These are phyloP conservation scores for Taurulus bubalis DNA, from an alignment of 2,113 vertebrate species.

Conservation along the genomic window DNA sequence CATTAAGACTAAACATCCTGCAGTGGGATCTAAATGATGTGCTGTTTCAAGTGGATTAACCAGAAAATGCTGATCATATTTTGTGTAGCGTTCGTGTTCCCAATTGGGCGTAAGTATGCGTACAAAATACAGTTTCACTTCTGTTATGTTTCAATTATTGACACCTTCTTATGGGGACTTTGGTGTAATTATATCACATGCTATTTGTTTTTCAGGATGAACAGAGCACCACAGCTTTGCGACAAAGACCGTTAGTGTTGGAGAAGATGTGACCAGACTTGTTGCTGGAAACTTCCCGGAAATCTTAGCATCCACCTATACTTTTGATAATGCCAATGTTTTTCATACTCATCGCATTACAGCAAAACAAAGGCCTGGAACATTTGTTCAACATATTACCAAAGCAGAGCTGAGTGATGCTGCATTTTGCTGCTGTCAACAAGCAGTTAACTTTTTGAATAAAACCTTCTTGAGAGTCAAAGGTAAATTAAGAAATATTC, in stretches of 20 bases:
- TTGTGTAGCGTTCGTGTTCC: neutral
- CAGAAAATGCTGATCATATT: conserved; percentile 24
- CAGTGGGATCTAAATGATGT: neutral
- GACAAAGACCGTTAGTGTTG: conserved; percentile 24
- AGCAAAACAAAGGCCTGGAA: conserved; percentile 20
- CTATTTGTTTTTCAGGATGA: conserved; percentile 29
- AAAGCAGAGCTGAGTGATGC: conserved; percentile 28
- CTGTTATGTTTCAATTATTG: neutral
- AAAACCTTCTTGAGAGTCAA: conserved; percentile 22
- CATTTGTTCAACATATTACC: conserved; percentile 39
- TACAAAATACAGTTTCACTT: neutral
- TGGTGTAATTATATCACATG: neutral
- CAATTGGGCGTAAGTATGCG: conserved; percentile 6
- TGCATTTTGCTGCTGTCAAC: conserved; percentile 53
- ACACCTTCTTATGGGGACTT: neutral
- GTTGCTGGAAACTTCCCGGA: conserved; percentile 47
- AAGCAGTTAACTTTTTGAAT: conserved; percentile 4
- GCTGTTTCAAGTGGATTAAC: neutral
- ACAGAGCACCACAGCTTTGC: neutral
- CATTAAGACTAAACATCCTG: neutral
- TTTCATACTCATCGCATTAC: accelerated
- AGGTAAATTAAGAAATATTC: conserved; percentile 30
- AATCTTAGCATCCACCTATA: conserved; percentile 30
- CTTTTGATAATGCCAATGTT: neutral
- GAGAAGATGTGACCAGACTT: conserved; percentile 48